phyloP scores from a whole-genome alignment of 2,797 vertebrate species.

The Dermochelys coriacea region DNA sequence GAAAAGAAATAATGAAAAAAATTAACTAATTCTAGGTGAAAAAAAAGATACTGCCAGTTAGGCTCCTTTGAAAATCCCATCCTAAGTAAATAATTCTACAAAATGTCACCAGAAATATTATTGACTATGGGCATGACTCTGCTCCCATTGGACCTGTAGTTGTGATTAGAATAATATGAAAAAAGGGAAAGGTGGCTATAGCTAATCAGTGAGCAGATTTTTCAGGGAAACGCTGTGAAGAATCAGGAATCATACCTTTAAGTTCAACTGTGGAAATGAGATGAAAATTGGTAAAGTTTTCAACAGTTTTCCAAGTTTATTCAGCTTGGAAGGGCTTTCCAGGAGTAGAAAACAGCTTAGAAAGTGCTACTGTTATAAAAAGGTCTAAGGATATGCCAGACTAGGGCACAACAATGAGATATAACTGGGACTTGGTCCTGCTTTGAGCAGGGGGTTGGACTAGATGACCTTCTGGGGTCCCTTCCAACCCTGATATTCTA shows the following conservation, averaged over 20 bases:
- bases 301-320: not conserved
- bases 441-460: too few species aligned
- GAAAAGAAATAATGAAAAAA: constrained; percentile 2
- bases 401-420: not conserved
- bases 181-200: not conserved
- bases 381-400: not conserved
- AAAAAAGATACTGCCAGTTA: not conserved
- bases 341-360: not conserved
- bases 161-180: not conserved
- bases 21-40: constrained; percentile 33
- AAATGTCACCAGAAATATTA: not conserved
- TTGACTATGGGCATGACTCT: constrained; percentile 21
- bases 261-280: not conserved
- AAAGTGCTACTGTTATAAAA: not conserved
- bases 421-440: too few species aligned
- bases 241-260: not conserved
- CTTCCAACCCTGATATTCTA: too few species aligned
- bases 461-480: too few species aligned
- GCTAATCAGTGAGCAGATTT: not conserved
- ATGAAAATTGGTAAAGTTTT: not conserved
- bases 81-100: not conserved
- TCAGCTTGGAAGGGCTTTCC: not conserved
- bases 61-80: constrained; percentile 17
- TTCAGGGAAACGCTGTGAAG: not conserved
- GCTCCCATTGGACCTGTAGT: not conserved